Conservation (phyloP, 2,888 invertebrate genomes). For the Lysandra coridon region DNA sequence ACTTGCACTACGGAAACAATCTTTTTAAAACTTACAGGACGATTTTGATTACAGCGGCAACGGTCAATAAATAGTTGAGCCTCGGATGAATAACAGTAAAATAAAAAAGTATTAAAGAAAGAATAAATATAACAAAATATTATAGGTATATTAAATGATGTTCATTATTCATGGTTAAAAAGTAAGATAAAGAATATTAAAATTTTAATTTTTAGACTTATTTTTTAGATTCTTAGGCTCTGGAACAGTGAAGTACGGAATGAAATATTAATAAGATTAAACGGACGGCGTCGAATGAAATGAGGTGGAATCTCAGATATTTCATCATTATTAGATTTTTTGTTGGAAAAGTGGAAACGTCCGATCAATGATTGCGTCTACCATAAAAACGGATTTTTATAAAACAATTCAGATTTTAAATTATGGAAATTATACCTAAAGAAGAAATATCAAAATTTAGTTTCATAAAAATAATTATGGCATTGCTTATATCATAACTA, state of each 20-base stretch:
- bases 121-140: neutral
- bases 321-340: conserved; percentile 13
- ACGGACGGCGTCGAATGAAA: conserved; percentile 1
- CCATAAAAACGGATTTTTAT: neutral
- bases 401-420: too few species aligned
- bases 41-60: neutral
- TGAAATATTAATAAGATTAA: conserved; percentile 12
- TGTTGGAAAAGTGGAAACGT: neutral
- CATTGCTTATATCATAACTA: too few species aligned
- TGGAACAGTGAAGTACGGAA: neutral
- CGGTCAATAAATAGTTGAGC: neutral
- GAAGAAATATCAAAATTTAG: too few species aligned
- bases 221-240: neutral
- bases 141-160: neutral
- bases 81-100: neutral
- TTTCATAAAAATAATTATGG: too few species aligned
- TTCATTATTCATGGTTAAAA: neutral
- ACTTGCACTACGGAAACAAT: neutral
- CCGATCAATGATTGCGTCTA: neutral
- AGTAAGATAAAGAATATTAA: neutral
- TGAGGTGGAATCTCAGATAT: conserved; percentile 17
- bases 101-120: neutral
- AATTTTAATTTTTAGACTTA: neutral
- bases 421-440: too few species aligned
- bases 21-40: neutral